Evolutionary conservation across 2,888 invertebrate species (phyloP).

Genomic region (Thecocarcelia acutangulata): DNA sequence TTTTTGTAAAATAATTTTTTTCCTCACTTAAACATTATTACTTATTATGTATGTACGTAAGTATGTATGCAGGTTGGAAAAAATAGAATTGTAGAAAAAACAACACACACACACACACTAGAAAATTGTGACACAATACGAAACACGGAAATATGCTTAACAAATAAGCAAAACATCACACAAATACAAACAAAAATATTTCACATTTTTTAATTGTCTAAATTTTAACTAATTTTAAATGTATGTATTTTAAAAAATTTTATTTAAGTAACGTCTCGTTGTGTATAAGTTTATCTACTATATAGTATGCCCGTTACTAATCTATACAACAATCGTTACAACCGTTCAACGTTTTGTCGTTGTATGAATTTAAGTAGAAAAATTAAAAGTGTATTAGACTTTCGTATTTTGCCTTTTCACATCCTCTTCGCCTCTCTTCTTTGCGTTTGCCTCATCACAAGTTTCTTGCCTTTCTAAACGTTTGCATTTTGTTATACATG

Average conservation of each 20-base stretch:
- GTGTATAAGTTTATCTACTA: conserved; percentile 39
- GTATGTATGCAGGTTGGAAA: not conserved
- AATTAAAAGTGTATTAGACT: conserved; percentile 40
- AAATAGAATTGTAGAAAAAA: conserved; percentile 11
- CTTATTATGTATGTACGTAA: conserved; percentile 12
- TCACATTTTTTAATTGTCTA: not conserved
- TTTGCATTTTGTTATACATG: too few relatives aligned
- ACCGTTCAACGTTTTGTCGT: conserved; percentile 65
- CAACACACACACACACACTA: not conserved
- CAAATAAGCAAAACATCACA: conserved; percentile 5
- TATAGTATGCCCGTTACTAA: conserved; percentile 62
- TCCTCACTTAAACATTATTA: conserved; percentile 4
- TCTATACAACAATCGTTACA: conserved; percentile 58
- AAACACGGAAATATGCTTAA: conserved; percentile 28
- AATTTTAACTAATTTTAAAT: conserved; percentile 31
- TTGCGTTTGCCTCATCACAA: conserved; percentile 8
- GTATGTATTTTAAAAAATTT: conserved; percentile 1
- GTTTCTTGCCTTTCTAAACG: not conserved
- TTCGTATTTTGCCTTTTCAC: conserved; percentile 19
- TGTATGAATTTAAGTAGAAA: conserved; percentile 60
- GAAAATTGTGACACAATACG: conserved; percentile 38
- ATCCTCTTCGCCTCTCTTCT: conserved; percentile 5
- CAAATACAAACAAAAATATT: not conserved
- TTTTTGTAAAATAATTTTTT: conserved; percentile 15
- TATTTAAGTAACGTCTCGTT: conserved; percentile 61